A percentile compares a stretch with the other conserved stretches of the same genome.
Conservation (phyloP, 2,113 vertebrate genomes). For the Aldabrachelys gigantea region DNA sequence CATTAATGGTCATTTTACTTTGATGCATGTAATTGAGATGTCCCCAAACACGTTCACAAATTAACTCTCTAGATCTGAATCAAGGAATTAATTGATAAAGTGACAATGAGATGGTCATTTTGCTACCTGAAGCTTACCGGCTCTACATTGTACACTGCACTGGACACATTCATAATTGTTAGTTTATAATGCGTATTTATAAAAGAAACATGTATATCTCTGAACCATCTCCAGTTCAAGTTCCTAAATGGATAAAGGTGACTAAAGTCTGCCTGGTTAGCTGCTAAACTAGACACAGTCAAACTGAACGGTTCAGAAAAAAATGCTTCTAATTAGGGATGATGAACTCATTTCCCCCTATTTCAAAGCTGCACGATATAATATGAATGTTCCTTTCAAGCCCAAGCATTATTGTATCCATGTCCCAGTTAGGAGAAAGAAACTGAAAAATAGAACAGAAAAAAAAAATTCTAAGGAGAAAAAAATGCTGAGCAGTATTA, state of each 20-base stretch:
- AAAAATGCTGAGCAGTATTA: background rate
- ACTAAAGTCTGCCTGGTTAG: background rate
- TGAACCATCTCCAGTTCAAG: background rate
- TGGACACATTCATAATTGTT: background rate
- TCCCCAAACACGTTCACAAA: background rate
- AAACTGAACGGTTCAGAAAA: background rate
- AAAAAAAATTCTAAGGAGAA: background rate
- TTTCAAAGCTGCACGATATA: background rate
- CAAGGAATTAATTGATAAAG: constrained; percentile 18
- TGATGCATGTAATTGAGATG: background rate
- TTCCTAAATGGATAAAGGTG: too few species aligned
- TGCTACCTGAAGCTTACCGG: background rate
- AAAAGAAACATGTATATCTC: background rate
- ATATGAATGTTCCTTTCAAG: background rate
- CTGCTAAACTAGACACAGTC: background rate
- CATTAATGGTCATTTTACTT: background rate
- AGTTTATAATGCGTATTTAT: constrained; percentile 7
- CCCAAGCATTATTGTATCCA: background rate
- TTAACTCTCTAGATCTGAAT: constrained; percentile 17
- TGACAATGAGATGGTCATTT: constrained; percentile 40
- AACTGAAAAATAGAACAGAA: background rate
- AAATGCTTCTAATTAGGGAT: background rate
- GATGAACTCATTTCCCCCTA: background rate
- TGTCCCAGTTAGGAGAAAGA: background rate
- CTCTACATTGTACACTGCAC: background rate